phyloP scores from a whole-genome alignment of 2,113 vertebrate species.

The Setophaga petechia region DNA sequence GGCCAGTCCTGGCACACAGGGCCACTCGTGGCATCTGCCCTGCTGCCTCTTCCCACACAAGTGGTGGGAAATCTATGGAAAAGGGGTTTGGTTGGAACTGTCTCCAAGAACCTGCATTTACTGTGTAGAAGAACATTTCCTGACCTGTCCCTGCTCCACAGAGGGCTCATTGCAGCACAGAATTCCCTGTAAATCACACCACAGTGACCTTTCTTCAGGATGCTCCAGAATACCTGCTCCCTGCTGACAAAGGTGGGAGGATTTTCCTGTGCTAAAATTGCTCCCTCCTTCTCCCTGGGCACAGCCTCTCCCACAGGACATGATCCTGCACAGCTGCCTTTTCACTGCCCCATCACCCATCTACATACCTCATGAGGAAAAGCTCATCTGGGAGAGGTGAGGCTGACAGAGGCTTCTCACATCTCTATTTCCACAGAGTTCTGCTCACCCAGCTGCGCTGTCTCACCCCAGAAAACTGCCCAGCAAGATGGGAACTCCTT shows the following conservation, averaged over 20 bases:
- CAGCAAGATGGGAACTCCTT: not conserved
- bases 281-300: not conserved
- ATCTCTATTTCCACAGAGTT: not conserved
- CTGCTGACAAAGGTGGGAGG: not conserved
- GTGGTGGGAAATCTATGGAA: not conserved
- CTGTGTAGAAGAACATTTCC: not conserved
- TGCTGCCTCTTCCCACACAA: not conserved
- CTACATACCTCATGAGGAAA: not conserved
- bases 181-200: not conserved
- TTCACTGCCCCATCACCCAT: not conserved
- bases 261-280: not conserved
- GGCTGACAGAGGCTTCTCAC: not conserved
- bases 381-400: not conserved
- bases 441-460: not conserved
- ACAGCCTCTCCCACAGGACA: not conserved
- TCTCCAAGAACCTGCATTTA: not conserved
- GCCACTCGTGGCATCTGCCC: not conserved
- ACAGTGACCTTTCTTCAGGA: not conserved
- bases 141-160: not conserved
- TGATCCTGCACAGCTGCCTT: not conserved
- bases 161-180: not conserved
- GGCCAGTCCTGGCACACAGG: not conserved
- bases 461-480: not conserved
- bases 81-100: not conserved
- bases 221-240: not conserved